A percentile compares a stretch with the other conserved stretches of the same genome.
These are phyloP conservation scores for Cichlasoma orientale DNA, from an alignment of 2,797 vertebrate genomes.

Conservation along the genomic window DNA sequence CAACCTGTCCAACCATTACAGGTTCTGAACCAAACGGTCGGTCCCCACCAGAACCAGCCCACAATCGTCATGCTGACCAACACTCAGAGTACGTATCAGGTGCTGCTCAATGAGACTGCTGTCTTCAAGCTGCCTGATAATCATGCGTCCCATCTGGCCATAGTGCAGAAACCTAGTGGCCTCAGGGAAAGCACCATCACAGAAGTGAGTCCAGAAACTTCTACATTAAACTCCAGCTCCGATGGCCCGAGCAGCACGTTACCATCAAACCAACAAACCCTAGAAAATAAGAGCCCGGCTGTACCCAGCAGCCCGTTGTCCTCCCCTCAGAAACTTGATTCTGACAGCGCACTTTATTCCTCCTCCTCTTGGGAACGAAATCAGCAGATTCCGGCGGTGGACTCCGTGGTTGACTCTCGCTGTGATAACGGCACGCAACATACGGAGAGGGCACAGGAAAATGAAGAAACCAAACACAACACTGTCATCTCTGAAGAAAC, in stretches of 20 bases:
- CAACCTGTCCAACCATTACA: neutral
- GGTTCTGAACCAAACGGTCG: neutral
- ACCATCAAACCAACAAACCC: neutral
- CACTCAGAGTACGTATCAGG: neutral
- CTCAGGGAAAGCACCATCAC: neutral
- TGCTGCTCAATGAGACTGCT: neutral
- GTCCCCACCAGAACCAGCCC: neutral
- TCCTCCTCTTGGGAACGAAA: neutral
- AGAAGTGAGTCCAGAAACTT: neutral
- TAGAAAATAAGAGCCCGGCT: neutral
- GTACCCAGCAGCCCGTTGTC: neutral
- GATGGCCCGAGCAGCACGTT: accelerated
- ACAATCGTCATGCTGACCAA: neutral
- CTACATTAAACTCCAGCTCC: too few relatives aligned
- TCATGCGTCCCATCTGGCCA: neutral
- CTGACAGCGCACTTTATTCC: neutral
- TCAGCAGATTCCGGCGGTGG: slow-evolving; percentile 21
- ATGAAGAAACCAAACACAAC: slow-evolving; percentile 36
- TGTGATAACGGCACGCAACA: slow-evolving; percentile 1
- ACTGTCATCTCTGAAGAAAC: slow-evolving; percentile 38
- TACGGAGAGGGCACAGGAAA: neutral
- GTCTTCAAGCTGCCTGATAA: neutral
- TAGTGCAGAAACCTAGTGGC: neutral
- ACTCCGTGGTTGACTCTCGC: slow-evolving; percentile 49
- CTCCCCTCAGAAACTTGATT: neutral